Evolutionary conservation across 1,140 invertebrate species (phyloP).

Genomic region (Glomeris maerens): DNA sequence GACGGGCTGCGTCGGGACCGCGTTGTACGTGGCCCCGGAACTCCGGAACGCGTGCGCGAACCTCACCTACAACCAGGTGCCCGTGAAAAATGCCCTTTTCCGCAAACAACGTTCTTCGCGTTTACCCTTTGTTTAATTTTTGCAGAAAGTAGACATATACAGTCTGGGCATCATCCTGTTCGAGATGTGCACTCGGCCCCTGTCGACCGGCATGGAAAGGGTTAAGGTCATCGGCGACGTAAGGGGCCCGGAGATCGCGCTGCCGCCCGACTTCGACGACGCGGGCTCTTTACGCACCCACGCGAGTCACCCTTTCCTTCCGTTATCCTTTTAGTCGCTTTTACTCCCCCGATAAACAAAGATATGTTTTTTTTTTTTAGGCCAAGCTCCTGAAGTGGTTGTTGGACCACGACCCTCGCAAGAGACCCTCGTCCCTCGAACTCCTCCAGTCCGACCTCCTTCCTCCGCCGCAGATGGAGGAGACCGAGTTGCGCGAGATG

Average conservation of each 20-base stretch:
- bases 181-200: conserved; percentile 78
- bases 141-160: conserved; percentile 87
- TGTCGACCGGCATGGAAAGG: conserved; percentile 77
- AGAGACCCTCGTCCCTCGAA: conserved; percentile 67
- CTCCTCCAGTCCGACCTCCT: conserved; percentile 63
- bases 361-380: conserved; percentile 22
- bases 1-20: conserved; percentile 78
- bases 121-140: no score
- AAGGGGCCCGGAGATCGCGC: conserved; percentile 45
- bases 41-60: conserved; percentile 50
- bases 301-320: no score
- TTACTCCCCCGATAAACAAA: conserved; percentile 1
- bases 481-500: conserved; percentile 59
- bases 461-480: conserved; percentile 60
- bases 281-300: not conserved
- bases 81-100: conserved; percentile 3
- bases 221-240: conserved; percentile 56
- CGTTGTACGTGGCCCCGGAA: conserved; percentile 85
- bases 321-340: no score
- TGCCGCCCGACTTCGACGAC: conserved; percentile 47
- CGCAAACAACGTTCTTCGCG: conserved; percentile 8
- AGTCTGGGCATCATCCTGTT: conserved; percentile 81
- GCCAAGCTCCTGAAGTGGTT: conserved; percentile 48
- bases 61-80: conserved; percentile 53
- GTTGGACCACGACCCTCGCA: conserved; percentile 64